Base-by-base conservation (phyloP, 2,888 invertebrate genomes). In the Lapara coniferarum region DNA sequence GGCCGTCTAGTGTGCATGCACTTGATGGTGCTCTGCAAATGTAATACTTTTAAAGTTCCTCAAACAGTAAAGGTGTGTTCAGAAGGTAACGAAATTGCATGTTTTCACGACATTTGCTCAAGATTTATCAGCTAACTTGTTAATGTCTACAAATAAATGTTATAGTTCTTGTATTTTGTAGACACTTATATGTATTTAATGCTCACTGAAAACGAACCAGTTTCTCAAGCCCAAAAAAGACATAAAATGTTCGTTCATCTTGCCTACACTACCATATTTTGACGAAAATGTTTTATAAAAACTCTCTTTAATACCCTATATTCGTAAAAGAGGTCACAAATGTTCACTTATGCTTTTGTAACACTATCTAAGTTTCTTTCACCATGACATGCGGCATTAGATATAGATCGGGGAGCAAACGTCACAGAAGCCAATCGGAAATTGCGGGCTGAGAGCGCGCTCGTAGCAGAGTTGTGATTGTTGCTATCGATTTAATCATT, bases 361-460 rank as follows among this genome's bases (percentile, higher is more conserved):
- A 63, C 63, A 63, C 46, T 63, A 63, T 46, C 59, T 4, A 63
- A 49, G 46, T 14, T 16, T 46, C 44, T 19, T 63, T 63, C 63
- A 10, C 13, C 10, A 49, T 63, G 19, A 19, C 63, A 63, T 63
- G 63, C 49, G 49, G 49, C 63, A 19, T 63, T 63, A 63, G 63
- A 63, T 63, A 63, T 49, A 63, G 63, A 63, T 63, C 63, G 49
- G 13, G 19, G 59, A 16, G 46, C 13, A 49, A 63, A 49, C 49
- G 49, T 63, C 13, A 63, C 63, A 63, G 46, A 63, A 63, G 46
- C 49, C 63, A 63, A 63, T 63, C 63, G 63, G 63, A 49, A 63
- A 46, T 63, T 49, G 49, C 13, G 49, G 16, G 46, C 16, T 63
- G 46, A 16, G 16, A 2, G 19, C 49, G 49, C 55, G 55, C 49